Base-by-base conservation (phyloP, 2,888 invertebrate species). In the Sarcophaga carnaria region DNA sequence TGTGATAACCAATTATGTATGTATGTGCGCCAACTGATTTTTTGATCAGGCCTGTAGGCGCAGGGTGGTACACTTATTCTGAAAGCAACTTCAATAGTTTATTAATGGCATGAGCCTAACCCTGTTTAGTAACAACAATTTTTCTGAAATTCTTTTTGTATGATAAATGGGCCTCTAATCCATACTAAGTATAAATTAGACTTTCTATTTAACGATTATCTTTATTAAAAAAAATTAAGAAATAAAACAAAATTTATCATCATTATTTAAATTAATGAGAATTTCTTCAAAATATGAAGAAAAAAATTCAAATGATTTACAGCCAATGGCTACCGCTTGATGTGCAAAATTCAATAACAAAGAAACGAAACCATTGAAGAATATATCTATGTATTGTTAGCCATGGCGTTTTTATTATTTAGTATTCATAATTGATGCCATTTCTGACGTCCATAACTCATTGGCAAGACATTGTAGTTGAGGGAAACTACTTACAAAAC, bases 231-330 rank as follows among this genome's bases (percentile, higher is more conserved):
- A 80, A 80, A 37, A n/a, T 17, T 25, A 62, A 69, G 66, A 59
- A 45, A n/a, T 54, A 47, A 37, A 8, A 37, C 27, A 47, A 45
- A 74, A 72, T 49, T 47, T 17, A n/a, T 27, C 49, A 67, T 82
- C 88, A 88, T 86, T 86, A 85, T 86, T 86, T 74, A 80, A 85
- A 86, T 79, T 78, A 86, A 88, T 85, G 80, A 64, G 74, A 88
- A 83, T 83, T 72, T 83, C 70, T 71, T 66, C 17, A 76, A 81
- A 74, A 10, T 69, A 22, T 47, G 37, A 49, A 45, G 17, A 59
- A 22, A 78, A 71, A 69, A 75, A 75, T 63, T 69, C n/a, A 75
- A 81, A 81, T 81, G 75, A 81, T 75, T 62, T 81, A 81, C 63
- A 47, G 63, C 75, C 75, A 81, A 62, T 70, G 69, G 81, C 81